A percentile compares a stretch with the other conserved stretches of the same genome.
Conservation (phyloP, 2,888 invertebrate genomes). For the Lamellibrachia columna region DNA sequence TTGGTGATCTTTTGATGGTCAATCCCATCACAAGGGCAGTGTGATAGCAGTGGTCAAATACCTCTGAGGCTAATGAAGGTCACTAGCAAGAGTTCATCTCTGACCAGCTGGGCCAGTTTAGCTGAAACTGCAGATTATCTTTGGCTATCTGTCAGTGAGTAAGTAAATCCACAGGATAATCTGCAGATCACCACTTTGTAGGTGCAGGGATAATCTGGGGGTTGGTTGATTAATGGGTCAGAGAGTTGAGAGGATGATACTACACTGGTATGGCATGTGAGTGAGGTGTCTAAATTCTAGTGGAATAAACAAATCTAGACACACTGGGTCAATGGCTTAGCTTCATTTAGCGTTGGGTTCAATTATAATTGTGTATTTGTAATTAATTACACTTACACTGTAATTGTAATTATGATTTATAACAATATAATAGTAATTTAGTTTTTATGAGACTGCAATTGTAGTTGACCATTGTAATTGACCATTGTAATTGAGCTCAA, state of each 20-base stretch:
- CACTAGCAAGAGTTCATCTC: not conserved
- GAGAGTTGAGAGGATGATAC: not conserved
- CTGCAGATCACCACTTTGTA: conserved; percentile 9
- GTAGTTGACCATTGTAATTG: too few species aligned
- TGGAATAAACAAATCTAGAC: not conserved
- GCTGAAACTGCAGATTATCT: not conserved
- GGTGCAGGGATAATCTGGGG: conserved; percentile 16
- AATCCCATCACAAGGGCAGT: not conserved
- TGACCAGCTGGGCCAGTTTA: conserved; percentile 3
- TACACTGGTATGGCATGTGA: not conserved
- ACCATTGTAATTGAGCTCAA: too few species aligned
- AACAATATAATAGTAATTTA: too few species aligned
- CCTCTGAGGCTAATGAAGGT: not conserved
- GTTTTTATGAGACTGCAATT: too few species aligned
- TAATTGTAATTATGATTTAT: too few species aligned
- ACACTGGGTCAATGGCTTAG: not conserved
- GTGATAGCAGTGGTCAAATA: not conserved
- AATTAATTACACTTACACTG: too few species aligned
- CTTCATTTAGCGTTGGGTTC: not conserved
- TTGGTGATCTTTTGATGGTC: too few species aligned
- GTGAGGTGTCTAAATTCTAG: not conserved
- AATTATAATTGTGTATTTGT: too few species aligned
- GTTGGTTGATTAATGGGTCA: not conserved
- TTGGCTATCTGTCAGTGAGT: not conserved
- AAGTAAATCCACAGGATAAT: not conserved